A percentile compares a stretch with the other conserved stretches of the same genome.
Evolutionary conservation across 2,888 invertebrate genomes (phyloP).

Genomic region (Lordiphosa andalusiaca): DNA sequence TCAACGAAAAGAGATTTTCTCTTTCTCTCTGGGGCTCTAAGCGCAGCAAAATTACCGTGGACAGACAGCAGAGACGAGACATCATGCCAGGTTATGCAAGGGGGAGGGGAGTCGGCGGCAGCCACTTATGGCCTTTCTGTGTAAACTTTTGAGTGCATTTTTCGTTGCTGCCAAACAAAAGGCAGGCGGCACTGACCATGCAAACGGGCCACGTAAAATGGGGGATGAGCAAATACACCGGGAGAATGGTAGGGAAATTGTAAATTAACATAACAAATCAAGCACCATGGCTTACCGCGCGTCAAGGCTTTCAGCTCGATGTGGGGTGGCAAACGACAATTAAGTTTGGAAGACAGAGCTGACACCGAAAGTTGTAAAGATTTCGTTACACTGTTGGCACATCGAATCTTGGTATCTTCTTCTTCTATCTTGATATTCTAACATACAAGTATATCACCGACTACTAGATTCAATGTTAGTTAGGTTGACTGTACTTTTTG

Average conservation of each 20-base stretch:
- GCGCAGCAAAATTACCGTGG: slow-evolving; percentile 71
- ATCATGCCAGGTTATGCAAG: slow-evolving; percentile 6
- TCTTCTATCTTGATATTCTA: too few species aligned
- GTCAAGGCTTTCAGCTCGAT: too few species aligned
- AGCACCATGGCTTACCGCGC: too few species aligned
- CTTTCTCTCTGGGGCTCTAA: slow-evolving; percentile 52
- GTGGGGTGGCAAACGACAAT: too few species aligned
- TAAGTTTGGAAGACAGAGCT: too few species aligned
- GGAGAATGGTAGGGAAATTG: not conserved
- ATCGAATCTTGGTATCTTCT: too few species aligned
- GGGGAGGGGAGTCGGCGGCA: slow-evolving; percentile 5
- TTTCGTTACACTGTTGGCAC: too few species aligned
- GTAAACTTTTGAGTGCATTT: slow-evolving; percentile 74
- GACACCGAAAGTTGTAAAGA: too few species aligned
- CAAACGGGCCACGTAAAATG: slow-evolving; percentile 28
- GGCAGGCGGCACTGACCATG: slow-evolving; percentile 31
- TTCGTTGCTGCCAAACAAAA: slow-evolving; percentile 71
- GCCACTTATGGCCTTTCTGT: slow-evolving; percentile 72
- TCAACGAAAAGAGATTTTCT: slow-evolving; percentile 46
- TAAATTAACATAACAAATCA: too few species aligned
- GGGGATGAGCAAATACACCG: slow-evolving; percentile 18
- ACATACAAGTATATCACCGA: too few species aligned
- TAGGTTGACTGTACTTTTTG: too few species aligned
- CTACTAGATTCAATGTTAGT: too few species aligned
- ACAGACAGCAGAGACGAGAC: slow-evolving; percentile 40